phyloP scores from a whole-genome alignment of 2,888 invertebrate genomes.

The Encarsia formosa region DNA sequence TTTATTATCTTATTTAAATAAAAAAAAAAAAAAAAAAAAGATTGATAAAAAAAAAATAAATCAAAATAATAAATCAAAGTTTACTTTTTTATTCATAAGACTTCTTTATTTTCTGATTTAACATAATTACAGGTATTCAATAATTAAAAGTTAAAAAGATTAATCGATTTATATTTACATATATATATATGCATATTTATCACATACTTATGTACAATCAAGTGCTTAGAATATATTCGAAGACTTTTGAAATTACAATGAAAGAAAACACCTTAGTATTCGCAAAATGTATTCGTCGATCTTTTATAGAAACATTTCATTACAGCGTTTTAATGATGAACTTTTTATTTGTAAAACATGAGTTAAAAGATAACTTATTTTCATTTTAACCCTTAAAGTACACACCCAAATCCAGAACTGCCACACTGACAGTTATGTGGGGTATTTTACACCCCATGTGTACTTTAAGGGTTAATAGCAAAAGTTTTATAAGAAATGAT shows the following conservation, averaged over 20 bases:
- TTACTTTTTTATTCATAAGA: slow-evolving; percentile 27
- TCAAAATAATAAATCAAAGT: slow-evolving; percentile 16
- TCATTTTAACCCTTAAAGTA: too few species aligned
- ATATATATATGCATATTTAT: slow-evolving; percentile 44
- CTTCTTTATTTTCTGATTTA: slow-evolving; percentile 29
- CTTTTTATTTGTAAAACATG: too few species aligned
- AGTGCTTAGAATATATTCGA: slow-evolving; percentile 43
- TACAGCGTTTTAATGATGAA: slow-evolving; percentile 17
- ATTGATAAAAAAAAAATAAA: background rate
- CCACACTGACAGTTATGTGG: too few species aligned
- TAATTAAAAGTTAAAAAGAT: slow-evolving; percentile 29
- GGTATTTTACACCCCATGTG: too few species aligned
- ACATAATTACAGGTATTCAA: slow-evolving; percentile 29
- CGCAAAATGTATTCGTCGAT: slow-evolving; percentile 43
- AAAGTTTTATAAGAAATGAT: too few species aligned
- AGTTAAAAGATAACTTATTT: too few species aligned
- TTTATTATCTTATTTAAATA: too few species aligned
- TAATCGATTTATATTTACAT: slow-evolving; percentile 32
- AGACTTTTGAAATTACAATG: slow-evolving; percentile 41
- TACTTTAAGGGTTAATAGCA: too few species aligned
- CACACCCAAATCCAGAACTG: too few species aligned
- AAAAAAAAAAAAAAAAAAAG: background rate
- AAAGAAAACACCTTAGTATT: slow-evolving; percentile 44
- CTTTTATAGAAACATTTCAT: slow-evolving; percentile 38
- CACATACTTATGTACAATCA: slow-evolving; percentile 46